phyloP scores from a whole-genome alignment of 2,113 vertebrate species.

The Motacilla alba region DNA sequence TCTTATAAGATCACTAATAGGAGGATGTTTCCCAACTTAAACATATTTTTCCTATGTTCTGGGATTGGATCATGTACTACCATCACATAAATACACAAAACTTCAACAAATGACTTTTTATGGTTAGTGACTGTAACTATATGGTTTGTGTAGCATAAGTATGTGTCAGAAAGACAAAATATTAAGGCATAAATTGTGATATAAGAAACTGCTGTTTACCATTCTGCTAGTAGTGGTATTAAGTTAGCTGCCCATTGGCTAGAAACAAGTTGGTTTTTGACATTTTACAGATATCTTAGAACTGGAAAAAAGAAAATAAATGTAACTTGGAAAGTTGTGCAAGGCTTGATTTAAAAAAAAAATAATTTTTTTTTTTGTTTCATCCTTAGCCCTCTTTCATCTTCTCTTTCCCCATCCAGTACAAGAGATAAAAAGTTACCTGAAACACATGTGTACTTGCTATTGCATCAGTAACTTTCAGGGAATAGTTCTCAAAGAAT shows the following conservation, averaged over 20 bases:
- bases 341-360: background rate
- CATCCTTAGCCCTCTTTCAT: background rate
- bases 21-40: background rate
- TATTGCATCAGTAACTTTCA: background rate
- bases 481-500: background rate
- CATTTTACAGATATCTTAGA: background rate
- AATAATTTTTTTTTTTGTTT: background rate
- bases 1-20: fast-evolving
- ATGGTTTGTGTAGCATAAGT: background rate
- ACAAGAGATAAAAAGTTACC: background rate
- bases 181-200: background rate
- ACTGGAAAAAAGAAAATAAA: background rate
- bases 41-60: background rate
- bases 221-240: background rate
- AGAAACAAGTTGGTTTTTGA: background rate
- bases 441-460: background rate
- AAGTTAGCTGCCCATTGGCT: background rate
- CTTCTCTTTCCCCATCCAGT: background rate
- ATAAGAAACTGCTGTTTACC: background rate
- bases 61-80: background rate
- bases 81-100: background rate
- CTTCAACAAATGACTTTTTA: background rate
- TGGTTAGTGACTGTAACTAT: background rate
- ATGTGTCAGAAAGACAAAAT: background rate
- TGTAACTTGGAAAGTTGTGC: background rate